Evolutionary conservation across 2,113 vertebrate genomes (phyloP).

Genomic region (Eubucco bourcierii): DNA sequence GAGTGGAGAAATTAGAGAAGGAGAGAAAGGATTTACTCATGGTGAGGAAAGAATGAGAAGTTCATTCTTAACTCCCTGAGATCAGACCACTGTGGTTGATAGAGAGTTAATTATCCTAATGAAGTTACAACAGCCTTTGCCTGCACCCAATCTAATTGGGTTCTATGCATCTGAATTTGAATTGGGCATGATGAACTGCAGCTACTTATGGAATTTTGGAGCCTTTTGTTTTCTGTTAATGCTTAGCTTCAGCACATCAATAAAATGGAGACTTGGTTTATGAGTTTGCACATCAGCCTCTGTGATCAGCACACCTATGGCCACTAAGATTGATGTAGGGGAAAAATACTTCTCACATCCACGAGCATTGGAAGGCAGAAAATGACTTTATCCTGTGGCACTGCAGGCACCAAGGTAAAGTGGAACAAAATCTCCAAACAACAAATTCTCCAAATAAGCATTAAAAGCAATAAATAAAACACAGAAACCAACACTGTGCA

Average conservation of each 20-base stretch:
- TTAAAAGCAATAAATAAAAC: neutral
- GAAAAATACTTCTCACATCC: neutral
- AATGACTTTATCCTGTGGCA: neutral
- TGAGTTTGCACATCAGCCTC: neutral
- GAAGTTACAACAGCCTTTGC: neutral
- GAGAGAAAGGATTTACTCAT: neutral
- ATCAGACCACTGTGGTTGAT: neutral
- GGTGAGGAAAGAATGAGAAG: neutral
- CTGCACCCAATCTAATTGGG: neutral
- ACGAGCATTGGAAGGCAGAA: neutral
- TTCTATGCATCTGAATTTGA: neutral
- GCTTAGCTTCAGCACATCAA: neutral
- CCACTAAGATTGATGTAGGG: neutral
- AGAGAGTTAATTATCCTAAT: neutral
- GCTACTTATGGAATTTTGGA: neutral
- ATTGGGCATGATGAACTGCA: neutral
- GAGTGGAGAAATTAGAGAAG: neutral
- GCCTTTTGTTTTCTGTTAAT: constrained; percentile 13
- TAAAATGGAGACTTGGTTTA: neutral
- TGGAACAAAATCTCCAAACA: neutral
- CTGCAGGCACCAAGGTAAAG: neutral
- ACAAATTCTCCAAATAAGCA: neutral
- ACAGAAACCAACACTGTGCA: neutral
- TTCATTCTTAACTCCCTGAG: neutral
- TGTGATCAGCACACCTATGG: neutral